Evolutionary conservation across 2,888 invertebrate genomes (phyloP).

Genomic region (Apodemia zela): DNA sequence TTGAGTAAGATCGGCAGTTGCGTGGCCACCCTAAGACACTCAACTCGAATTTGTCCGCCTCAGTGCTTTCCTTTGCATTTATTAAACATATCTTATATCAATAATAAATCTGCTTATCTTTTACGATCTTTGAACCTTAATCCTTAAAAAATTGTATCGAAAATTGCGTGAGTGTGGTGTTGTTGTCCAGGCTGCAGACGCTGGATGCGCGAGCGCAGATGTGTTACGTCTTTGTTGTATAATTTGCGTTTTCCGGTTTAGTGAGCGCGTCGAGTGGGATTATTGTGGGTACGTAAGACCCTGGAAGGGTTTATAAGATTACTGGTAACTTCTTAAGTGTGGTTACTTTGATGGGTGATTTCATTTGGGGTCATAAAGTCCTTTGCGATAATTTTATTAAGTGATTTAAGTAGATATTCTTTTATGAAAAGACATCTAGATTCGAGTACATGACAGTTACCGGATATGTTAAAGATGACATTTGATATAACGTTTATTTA

Average conservation of each 20-base stretch:
- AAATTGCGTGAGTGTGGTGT: constrained; percentile 29
- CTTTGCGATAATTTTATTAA: background rate
- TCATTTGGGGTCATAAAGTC: constrained; percentile 14
- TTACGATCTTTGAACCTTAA: constrained; percentile 38
- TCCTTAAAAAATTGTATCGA: constrained; percentile 36
- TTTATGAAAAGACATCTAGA: no score
- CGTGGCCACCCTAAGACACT: constrained; percentile 54
- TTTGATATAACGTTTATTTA: no score
- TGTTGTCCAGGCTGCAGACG: constrained; percentile 28
- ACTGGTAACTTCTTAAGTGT: constrained; percentile 32
- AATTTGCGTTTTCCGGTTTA: constrained; percentile 78
- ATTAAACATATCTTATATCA: constrained; percentile 76
- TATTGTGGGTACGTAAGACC: constrained; percentile 38
- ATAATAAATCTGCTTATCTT: constrained; percentile 59
- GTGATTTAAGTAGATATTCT: background rate
- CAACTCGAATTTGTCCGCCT: constrained; percentile 58
- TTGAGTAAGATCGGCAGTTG: no score
- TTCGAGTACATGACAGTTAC: no score
- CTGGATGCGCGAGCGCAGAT: constrained; percentile 63
- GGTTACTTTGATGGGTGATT: constrained; percentile 16
- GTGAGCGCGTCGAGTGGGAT: constrained; percentile 68
- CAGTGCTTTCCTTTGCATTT: constrained; percentile 66
- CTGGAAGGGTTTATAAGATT: constrained; percentile 44
- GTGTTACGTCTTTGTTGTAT: constrained; percentile 76
- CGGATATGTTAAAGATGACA: no score